Percentiles rank a stretch among this genome's conserved stretches.
Evolutionary conservation across 2,888 invertebrate genomes (phyloP).

Genomic region (Meiosimyza platycephala): DNA sequence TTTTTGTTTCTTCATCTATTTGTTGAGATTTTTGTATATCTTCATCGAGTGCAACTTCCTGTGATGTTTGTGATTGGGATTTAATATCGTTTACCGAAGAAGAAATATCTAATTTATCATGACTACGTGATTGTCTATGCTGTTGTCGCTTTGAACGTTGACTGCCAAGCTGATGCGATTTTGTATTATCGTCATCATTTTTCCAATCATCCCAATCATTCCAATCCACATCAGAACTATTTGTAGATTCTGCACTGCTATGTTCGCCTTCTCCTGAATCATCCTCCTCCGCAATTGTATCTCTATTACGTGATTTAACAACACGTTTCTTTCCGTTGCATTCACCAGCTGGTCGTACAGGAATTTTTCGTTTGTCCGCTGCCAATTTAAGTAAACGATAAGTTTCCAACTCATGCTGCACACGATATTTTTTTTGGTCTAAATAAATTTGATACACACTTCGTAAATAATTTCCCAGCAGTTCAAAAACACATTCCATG

Average conservation of each 20-base stretch:
- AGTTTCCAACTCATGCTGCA: constrained; percentile 86
- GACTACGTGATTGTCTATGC: not conserved
- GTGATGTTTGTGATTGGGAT: constrained; percentile 42
- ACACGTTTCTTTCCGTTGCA: constrained; percentile 44
- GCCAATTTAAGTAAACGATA: constrained; percentile 83
- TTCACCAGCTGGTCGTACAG: constrained; percentile 58
- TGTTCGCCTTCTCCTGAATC: constrained; percentile 26
- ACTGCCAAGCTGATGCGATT: constrained; percentile 44
- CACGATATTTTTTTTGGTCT: constrained; percentile 87
- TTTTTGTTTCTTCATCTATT: constrained; percentile 60
- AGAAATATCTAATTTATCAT: not conserved
- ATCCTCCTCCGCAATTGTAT: constrained; percentile 40
- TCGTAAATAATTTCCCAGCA: constrained; percentile 85
- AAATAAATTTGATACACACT: constrained; percentile 88
- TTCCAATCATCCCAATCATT: constrained; percentile 44
- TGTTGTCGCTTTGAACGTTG: constrained; percentile 30
- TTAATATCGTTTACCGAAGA: constrained; percentile 19
- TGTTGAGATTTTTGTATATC: constrained; percentile 61
- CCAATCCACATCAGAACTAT: constrained; percentile 46
- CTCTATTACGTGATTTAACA: constrained; percentile 48
- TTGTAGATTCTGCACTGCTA: constrained; percentile 34
- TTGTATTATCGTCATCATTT: constrained; percentile 22
- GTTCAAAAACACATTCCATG: constrained; percentile 78
- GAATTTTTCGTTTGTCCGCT: constrained; percentile 61
- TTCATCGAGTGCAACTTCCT: constrained; percentile 62